Evolutionary conservation across 2,797 vertebrate genomes (phyloP), one percentile per base, ranked within the genome.

Genomic region (Rhadinocentrus ornatus): DNA sequence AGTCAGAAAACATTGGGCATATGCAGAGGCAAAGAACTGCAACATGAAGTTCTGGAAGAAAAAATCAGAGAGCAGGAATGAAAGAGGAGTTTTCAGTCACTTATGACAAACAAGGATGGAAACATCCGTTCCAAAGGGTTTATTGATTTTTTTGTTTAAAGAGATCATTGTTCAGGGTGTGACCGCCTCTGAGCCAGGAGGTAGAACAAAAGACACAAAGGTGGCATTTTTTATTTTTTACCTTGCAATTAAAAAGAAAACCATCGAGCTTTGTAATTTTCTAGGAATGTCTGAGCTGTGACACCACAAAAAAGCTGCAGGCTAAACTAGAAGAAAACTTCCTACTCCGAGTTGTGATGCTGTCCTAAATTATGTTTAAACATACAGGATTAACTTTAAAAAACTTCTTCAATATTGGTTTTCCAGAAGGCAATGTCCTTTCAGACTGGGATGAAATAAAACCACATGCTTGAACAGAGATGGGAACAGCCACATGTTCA

Each of bases 241-340:
- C 8, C 18, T 18, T 11, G 27, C 3, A 11, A 27, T 57, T 37
- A 54, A 44, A 66, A 57, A 59, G 11, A n/a, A 26, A 57, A 27
- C 27, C 15, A 18, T 35, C 46, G 27, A 58, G 65, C 55, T 48
- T 58, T 44, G 65, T 26, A 29, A 20, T 48, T 57, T 67, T 29
- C 29, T 29, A 26, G 31, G 54, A 48, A 20, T 34, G 15, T 46
- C n/a, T 8, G 0, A 62, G 8, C 13, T 22, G 31, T 67, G 15
- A 39, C 1, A 24, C 18, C 1, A 13, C 22, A 3, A 4, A 52
- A 39, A 29, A 7, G 37, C 10, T 39, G 35, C 37, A 39, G 18
- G 32, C 4, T 22, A 53, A 37, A 3, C 48, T 12, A 13, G 20
- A 26, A 39, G 9, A 12, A 7, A 53, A 53, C 0, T 20, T 4